phyloP scores from a whole-genome alignment of 2,113 vertebrate species.

The Odobenus rosmarus region DNA sequence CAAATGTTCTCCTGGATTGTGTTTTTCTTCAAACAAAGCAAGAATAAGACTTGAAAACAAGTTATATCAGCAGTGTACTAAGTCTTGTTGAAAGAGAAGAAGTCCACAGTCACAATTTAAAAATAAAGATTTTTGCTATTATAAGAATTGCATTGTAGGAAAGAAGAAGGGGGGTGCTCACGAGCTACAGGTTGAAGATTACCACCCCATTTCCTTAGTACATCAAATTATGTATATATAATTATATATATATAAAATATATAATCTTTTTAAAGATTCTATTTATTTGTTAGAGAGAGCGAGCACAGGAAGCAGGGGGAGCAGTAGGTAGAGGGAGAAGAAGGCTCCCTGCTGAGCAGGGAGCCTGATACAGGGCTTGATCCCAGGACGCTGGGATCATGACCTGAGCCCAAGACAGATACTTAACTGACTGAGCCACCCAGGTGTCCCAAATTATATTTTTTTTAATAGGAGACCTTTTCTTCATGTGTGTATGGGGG shows the following conservation, averaged over 20 bases:
- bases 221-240: not conserved
- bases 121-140: not conserved
- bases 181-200: not conserved
- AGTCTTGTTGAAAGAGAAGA: not conserved
- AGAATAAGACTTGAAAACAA: slow-evolving; percentile 35
- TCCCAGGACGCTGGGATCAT: too few species aligned
- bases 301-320: too few species aligned
- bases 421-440: too few species aligned
- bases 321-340: too few species aligned
- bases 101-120: not conserved
- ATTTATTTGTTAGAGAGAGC: too few species aligned
- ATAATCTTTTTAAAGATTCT: too few species aligned
- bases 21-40: slow-evolving; percentile 56
- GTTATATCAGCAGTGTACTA: not conserved
- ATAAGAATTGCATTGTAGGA: not conserved
- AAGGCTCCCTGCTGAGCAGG: too few species aligned
- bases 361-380: too few species aligned
- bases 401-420: too few species aligned
- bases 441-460: too few species aligned
- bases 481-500: not conserved
- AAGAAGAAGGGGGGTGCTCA: not conserved
- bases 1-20: not conserved
- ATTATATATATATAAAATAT: too few species aligned
- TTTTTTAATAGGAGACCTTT: not conserved
- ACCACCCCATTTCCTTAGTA: not conserved